Percentiles rank a stretch among this genome's conserved stretches.
phyloP scores from a whole-genome alignment of 2,113 vertebrate genomes.

The Tringa solitaria region DNA sequence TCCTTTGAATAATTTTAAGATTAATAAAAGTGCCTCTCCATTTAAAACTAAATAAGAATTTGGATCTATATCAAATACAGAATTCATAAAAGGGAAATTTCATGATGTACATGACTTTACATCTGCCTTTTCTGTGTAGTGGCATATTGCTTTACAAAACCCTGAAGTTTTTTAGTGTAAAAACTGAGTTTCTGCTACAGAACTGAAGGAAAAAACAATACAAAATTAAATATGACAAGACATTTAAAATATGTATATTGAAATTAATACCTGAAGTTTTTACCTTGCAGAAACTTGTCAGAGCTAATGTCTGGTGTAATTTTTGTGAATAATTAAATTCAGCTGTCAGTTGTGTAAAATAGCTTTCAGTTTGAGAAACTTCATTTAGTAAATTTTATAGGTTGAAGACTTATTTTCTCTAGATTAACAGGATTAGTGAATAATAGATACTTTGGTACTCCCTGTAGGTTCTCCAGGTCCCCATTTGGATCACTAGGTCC shows the following conservation, averaged over 20 bases:
- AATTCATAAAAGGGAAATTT: neutral
- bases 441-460: neutral
- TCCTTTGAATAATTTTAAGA: neutral
- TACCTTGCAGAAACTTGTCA: neutral
- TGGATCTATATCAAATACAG: neutral
- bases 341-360: neutral
- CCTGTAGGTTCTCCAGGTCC: neutral
- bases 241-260: neutral
- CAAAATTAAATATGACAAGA: neutral
- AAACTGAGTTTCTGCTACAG: neutral
- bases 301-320: neutral
- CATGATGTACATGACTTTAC: neutral
- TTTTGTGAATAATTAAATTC: neutral
- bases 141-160: neutral
- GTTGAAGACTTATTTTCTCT: neutral
- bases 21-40: neutral
- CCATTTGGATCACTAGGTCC: neutral
- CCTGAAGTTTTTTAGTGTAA: neutral
- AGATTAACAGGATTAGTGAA: neutral
- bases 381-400: neutral
- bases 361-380: neutral
- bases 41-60: neutral
- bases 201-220: neutral
- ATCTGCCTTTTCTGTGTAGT: neutral
- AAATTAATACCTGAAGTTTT: neutral